phyloP scores from a whole-genome alignment of 1,140 invertebrate species.

The Gyrodactylus bullatarudis region DNA sequence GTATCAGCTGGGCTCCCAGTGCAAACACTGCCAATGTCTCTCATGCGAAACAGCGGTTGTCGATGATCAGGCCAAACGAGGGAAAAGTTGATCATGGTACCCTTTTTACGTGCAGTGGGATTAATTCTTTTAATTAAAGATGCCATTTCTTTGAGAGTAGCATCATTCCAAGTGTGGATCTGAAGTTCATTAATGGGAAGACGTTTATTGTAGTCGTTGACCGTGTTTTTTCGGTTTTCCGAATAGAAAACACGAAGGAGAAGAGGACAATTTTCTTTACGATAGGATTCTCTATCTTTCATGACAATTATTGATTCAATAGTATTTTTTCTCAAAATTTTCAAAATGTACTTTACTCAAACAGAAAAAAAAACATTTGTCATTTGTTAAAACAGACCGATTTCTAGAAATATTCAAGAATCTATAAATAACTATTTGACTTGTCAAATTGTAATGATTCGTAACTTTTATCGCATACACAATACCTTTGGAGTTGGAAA shows the following conservation, averaged over 20 bases:
- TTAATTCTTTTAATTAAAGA: not conserved
- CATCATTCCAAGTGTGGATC: not conserved
- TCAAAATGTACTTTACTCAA: not conserved
- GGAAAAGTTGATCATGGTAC: not conserved
- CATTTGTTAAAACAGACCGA: no score
- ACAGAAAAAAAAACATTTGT: not conserved
- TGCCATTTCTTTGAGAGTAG: not conserved
- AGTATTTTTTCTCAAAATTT: not conserved
- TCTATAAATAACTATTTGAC: no score
- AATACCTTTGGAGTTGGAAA: no score
- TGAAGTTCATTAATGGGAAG: not conserved
- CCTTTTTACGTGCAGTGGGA: not conserved
- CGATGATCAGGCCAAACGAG: not conserved
- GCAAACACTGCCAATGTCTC: not conserved
- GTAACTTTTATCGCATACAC: not conserved
- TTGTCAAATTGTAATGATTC: not conserved
- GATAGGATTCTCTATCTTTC: not conserved
- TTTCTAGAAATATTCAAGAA: no score
- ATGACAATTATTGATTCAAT: no score
- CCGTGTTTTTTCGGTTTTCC: not conserved
- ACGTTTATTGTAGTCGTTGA: not conserved
- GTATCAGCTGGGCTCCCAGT: not conserved
- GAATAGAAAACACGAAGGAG: not conserved
- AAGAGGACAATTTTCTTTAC: not conserved
- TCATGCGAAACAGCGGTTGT: not conserved